Percentiles rank a stretch among this genome's conserved stretches.
These are phyloP conservation scores for Cydia amplana DNA, from an alignment of 1,140 invertebrate species.

Conservation along the genomic window DNA sequence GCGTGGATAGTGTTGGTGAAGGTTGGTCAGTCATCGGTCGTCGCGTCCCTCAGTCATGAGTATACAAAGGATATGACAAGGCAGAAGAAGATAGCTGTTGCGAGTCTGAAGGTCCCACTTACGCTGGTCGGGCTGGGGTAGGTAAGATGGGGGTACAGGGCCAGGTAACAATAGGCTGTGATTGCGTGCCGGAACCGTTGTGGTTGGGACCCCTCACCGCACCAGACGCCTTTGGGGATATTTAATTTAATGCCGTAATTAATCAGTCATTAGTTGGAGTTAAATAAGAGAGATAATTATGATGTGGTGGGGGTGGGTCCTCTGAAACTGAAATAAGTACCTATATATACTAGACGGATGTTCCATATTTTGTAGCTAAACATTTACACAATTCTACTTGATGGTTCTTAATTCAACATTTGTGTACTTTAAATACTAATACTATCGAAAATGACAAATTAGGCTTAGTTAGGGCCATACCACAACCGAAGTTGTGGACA, in stretches of 20 bases:
- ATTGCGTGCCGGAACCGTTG: constrained; percentile 54
- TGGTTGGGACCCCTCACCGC: constrained; percentile 56
- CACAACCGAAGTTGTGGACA: too few species aligned
- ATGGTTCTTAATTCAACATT: too few species aligned
- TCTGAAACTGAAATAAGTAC: neutral
- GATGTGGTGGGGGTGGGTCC: neutral
- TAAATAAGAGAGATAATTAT: neutral
- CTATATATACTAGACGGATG: too few species aligned
- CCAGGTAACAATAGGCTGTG: constrained; percentile 54
- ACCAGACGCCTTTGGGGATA: constrained; percentile 43
- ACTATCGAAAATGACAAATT: too few species aligned
- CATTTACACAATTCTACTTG: too few species aligned
- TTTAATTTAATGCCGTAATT: constrained; percentile 42
- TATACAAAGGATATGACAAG: neutral
- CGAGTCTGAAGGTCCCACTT: neutral
- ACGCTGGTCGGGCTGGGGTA: neutral
- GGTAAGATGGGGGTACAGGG: constrained; percentile 38
- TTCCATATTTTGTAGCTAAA: too few species aligned
- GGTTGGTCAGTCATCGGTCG: neutral
- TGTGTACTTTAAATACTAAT: too few species aligned
- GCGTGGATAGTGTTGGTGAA: neutral
- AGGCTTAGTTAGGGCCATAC: too few species aligned
- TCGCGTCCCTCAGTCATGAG: neutral
- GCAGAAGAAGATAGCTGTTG: neutral
- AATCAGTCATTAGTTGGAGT: constrained; percentile 39